Evolutionary conservation across 2,888 invertebrate genomes (phyloP).

Genomic region (Gymnoscelis rufifasciata): DNA sequence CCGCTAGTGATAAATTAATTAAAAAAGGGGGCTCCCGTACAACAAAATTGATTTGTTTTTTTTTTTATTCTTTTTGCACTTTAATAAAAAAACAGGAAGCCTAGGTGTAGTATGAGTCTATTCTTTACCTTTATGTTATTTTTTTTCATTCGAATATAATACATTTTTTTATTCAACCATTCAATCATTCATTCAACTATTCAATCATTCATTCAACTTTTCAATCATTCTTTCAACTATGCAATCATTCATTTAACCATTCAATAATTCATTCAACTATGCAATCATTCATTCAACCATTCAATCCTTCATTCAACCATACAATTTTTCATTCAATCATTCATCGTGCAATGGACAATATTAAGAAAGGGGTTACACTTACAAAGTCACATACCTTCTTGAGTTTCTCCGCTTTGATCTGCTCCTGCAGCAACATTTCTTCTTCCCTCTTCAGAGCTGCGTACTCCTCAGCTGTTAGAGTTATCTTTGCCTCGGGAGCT

Average conservation of each 20-base stretch:
- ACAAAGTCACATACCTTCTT: constrained; percentile 50
- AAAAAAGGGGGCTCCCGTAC: too few relatives aligned
- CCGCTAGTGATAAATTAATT: too few relatives aligned
- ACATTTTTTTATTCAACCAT: neutral
- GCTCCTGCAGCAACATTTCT: constrained; percentile 50
- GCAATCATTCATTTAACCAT: too few relatives aligned
- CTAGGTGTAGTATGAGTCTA: too few relatives aligned
- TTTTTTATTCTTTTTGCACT: too few relatives aligned
- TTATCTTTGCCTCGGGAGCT: constrained; percentile 34
- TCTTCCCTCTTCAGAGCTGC: constrained; percentile 43
- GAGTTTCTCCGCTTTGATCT: constrained; percentile 52
- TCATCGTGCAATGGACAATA: neutral
- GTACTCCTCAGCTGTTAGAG: constrained; percentile 17
- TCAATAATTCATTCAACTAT: too few relatives aligned
- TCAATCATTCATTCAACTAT: neutral
- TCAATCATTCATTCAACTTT: too few relatives aligned
- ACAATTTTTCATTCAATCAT: neutral
- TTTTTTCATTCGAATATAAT: too few relatives aligned
- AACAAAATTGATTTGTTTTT: too few relatives aligned
- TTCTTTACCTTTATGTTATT: too few relatives aligned
- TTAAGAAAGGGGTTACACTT: constrained; percentile 10
- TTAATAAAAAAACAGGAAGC: too few relatives aligned
- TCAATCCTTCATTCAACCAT: neutral
- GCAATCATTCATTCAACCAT: neutral
- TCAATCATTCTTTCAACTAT: too few relatives aligned